These are phyloP conservation scores for Patagioenas fasciata DNA, from an alignment of 2,113 vertebrate genomes.

Conservation along the genomic window DNA sequence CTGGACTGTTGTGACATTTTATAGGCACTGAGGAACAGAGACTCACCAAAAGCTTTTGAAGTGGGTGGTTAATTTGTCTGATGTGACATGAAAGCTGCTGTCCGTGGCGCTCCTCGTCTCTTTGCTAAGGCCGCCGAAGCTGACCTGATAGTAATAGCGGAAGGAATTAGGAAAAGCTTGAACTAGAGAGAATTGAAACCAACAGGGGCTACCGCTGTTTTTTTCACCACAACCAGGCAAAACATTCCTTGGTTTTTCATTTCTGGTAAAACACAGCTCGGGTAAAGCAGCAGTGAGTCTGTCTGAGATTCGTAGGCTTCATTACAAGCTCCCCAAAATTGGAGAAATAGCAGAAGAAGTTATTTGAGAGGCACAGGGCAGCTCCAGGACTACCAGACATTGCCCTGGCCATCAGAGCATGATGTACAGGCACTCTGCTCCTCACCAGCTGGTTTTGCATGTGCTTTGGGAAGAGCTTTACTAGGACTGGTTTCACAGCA, in stretches of 20 bases:
- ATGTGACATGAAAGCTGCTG: constrained; percentile 48
- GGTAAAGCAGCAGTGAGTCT: not conserved
- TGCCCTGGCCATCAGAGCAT: rapidly evolving
- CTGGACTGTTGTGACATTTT: not conserved
- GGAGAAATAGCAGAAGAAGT: not conserved
- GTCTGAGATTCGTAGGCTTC: not conserved
- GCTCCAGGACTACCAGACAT: not conserved
- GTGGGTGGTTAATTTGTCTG: constrained; percentile 41
- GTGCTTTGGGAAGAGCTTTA: not conserved
- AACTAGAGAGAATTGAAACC: not conserved
- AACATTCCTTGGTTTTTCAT: not conserved
- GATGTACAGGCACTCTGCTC: not conserved
- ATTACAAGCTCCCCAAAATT: not conserved
- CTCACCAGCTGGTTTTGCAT: not conserved
- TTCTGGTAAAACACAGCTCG: not conserved
- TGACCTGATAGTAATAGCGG: not conserved
- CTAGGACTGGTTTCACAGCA: not conserved
- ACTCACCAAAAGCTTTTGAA: not conserved
- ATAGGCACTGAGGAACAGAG: not conserved
- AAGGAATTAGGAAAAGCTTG: constrained; percentile 2
- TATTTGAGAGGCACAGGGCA: not conserved
- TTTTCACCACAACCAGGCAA: not conserved
- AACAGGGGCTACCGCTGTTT: not conserved
- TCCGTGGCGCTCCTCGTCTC: not conserved
- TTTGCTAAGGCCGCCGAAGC: rapidly evolving